Evolutionary conservation across 2,888 invertebrate species (phyloP), one percentile per base, ranked within the genome.

Genomic region (Phanerotoma sp.): DNA sequence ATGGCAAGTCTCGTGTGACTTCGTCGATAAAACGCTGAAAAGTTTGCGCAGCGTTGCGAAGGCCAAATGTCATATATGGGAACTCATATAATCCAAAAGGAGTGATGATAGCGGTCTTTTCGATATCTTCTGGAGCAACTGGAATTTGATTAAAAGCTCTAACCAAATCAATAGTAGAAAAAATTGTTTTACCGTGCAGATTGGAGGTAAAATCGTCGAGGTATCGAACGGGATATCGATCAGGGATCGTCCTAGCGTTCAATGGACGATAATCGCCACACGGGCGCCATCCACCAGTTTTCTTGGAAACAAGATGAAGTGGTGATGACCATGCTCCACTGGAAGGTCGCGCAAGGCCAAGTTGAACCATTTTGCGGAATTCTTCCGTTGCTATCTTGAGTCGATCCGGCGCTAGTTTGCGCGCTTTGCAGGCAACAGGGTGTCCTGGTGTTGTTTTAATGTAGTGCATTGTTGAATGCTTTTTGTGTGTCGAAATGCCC

Each of bases 1-100:
- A 56, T 2, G 38, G 25, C 1, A 47, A 6, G 22, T 51, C 48
- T 11, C 37, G 21, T 2, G 51, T 48, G 15, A 56, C 51, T 25
- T 56, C 51, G 25, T 51, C 48, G 15, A 56, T 56, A 15, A 56
- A 41, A 2, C 56, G 40, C 30, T 56, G 56, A 16, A 56, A 56
- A 0, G 38, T 74, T 56, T 78, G 73, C 1, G 70, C 71, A 1
- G 78, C 74, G 52, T 79, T 78, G 1, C 74, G 42, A 0, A 78
- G 62, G 1, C 77, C 77, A 22, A 77, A 77, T 7, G 64, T 57
- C 71, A 73, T 68, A 2, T 47, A 51, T 0, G 64, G 49, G 49
- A 71, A 75, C 51, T 78, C 30, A 13, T 52, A 49, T n/a, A 52
- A 13, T 5, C 44, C 46, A 2, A 49, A 21, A 2, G 47, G 49